Evolutionary conservation across 2,113 vertebrate genomes (phyloP).

Genomic region (Apeltes quadracus): DNA sequence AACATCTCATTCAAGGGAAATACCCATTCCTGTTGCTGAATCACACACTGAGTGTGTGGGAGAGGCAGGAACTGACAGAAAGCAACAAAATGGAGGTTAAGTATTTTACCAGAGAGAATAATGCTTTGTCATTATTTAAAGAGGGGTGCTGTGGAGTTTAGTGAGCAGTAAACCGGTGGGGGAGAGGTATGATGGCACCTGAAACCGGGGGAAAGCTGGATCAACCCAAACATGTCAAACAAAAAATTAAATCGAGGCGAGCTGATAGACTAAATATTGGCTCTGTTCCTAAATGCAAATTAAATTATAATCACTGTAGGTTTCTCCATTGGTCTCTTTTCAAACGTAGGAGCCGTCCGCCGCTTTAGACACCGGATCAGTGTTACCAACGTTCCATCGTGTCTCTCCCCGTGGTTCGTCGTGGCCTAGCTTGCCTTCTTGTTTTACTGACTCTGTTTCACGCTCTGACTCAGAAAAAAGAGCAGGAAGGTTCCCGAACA

Average conservation of each 20-base stretch:
- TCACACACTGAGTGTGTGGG: conserved; percentile 57
- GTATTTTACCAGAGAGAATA: conserved; percentile 8
- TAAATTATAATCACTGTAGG: neutral
- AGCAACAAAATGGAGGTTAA: conserved; percentile 38
- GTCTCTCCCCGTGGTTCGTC: conserved; percentile 39
- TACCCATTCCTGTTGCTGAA: conserved; percentile 56
- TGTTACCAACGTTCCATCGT: conserved; percentile 16
- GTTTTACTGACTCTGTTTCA: conserved; percentile 58
- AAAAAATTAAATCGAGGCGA: neutral
- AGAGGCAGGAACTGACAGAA: conserved; percentile 52
- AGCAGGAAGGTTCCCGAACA: conserved; percentile 57
- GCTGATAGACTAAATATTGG: neutral
- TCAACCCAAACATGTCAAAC: neutral
- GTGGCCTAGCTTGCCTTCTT: conserved; percentile 43
- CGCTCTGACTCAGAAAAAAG: conserved; percentile 69
- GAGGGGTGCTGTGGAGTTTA: no score
- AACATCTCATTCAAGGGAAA: conserved; percentile 45
- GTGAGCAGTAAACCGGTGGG: neutral
- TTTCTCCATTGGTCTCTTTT: neutral
- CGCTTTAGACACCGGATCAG: conserved; percentile 31
- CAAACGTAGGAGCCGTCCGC: conserved; percentile 7
- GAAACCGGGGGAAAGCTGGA: neutral
- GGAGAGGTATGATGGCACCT: neutral
- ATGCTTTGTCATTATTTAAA: conserved; percentile 4
- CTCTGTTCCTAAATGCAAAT: neutral